Evolutionary conservation across 2,888 invertebrate genomes (phyloP), one percentile per base, ranked within the genome.

Genomic region (Pomacea canaliculata): DNA sequence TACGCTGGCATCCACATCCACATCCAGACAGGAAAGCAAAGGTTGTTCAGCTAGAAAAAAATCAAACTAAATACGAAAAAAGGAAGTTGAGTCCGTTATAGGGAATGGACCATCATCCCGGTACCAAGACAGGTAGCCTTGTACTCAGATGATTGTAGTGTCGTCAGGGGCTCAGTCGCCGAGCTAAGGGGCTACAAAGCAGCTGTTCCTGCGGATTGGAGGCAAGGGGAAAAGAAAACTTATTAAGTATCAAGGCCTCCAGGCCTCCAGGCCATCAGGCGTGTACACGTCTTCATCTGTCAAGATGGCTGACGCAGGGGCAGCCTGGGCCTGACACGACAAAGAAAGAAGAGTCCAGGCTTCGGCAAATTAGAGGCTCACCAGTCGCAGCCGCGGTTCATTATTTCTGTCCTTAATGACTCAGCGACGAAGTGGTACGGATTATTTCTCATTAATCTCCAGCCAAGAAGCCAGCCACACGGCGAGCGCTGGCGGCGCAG

Each of bases 371-470:
- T 70, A 70, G 69, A 70, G 70, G 18, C 60, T n/a, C 37, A 59
- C 59, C 70, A 60, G 59, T 27, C 70, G 7, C 37, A n/a, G 23
- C 48, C 48, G 19, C 19, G 37, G 23, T 49, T 59, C 70, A 70
- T 70, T 70, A 70, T 70, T 70, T 70, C 70, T 23, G 56, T 49
- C 70, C 56, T 59, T 59, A 70, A 59, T 59, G 56, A 70, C 56
- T 27, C 23, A 49, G 27, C 18, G 70, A 51, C 70, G 23, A 51
- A 60, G 70, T 59, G 27, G 70, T 70, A 59, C 13, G 70, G 70
- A 70, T 70, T 70, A 59, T 60, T 70, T 70, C 56, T 59, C 70
- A 70, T 70, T 70, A 56, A 70, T 70, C 70, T 59, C 13, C 68
- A 68, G 68, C 68, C 2, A 27, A 37, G 19, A 27, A 68, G 68